Base-by-base conservation (phyloP, 37 sponge, comb jelly and placozoan genomes). In the Axinella damicornis region DNA sequence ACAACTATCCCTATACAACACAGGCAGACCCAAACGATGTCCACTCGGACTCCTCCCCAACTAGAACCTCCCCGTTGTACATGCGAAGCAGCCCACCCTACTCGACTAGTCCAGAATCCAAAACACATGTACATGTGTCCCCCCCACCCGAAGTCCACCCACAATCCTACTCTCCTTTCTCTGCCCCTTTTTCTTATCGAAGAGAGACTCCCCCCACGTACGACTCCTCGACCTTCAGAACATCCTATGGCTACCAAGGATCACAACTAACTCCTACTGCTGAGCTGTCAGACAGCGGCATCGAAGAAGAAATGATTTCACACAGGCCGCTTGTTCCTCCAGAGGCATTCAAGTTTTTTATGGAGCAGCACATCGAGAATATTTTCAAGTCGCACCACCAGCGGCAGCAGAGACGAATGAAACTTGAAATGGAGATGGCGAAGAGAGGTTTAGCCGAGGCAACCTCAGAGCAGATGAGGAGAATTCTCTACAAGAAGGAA, bases 301-400 rank as follows among this genome's bases (percentile, higher is more conserved):
- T 89, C 9, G 94, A 94, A 59, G 95, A 90, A 75, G 93, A 92
- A 35, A 74, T 41, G 5, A 81, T 83, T 0, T 65, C 82, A 18
- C 73, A 71, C 21, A 76, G 95, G n/a, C 83, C 93, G 1, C 59
- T 87, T 0, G 86, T 90, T 19, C 87, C 95, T 27, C 91, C 95
- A 12, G 98, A 98, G 64, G 98, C 98, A 2, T 95, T 92, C 66
- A 98, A 98, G 82, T 98, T 98, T 78, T 95, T 90, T 76, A 93
- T 95, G 77, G 96, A 98, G 76, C 94, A 95, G 63, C 96, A 95
- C 59, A 89, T 98, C 5, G 96, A 95, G 86, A 95, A 93, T 38
- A 87, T 98, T 30, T 59, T 89, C 59, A 93, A 87, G 40, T 77
- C 91, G 0, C 79, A 90, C 39, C 75, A 88, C 36, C 91, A 98